phyloP scores from a whole-genome alignment of 2,888 invertebrate genomes.

The Charanyca ferruginea region DNA sequence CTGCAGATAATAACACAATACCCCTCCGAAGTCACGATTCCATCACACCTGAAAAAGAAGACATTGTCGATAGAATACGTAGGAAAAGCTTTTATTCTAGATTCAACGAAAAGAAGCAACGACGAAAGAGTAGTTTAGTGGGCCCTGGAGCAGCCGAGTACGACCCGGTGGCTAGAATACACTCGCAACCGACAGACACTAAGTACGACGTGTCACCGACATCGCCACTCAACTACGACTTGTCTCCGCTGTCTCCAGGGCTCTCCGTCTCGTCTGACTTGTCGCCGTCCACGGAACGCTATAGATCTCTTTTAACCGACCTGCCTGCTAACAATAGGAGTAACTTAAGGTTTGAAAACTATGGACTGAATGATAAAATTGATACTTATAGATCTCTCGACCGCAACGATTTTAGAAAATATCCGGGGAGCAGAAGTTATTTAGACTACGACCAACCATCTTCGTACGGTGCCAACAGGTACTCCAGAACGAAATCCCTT shows the following conservation, averaged over 20 bases:
- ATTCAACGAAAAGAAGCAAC: constrained; percentile 96
- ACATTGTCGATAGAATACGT: constrained; percentile 96
- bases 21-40: constrained; percentile 86
- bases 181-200: constrained; percentile 78
- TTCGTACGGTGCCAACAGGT: constrained; percentile 83
- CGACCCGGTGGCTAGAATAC: constrained; percentile 87
- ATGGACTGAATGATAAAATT: constrained; percentile 85
- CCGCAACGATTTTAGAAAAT: constrained; percentile 86
- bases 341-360: constrained; percentile 82
- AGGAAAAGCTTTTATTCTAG: constrained; percentile 97
- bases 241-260: constrained; percentile 86
- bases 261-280: constrained; percentile 83
- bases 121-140: constrained; percentile 93
- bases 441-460: constrained; percentile 84
- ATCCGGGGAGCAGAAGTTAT: constrained; percentile 82
- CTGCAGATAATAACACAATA: constrained; percentile 76
- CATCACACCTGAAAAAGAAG: constrained; percentile 91
- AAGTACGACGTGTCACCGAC: constrained; percentile 84
- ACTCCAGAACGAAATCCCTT: constrained; percentile 86
- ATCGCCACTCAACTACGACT: constrained; percentile 82
- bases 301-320: constrained; percentile 83
- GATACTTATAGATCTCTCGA: constrained; percentile 88
- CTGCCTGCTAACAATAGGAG: constrained; percentile 78
- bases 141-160: constrained; percentile 92
- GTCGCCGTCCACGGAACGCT: constrained; percentile 86